A percentile compares a stretch with the other conserved stretches of the same genome.
These are phyloP conservation scores for Varecia variegata DNA, from an alignment of 2,797 vertebrate species.

Conservation along the genomic window DNA sequence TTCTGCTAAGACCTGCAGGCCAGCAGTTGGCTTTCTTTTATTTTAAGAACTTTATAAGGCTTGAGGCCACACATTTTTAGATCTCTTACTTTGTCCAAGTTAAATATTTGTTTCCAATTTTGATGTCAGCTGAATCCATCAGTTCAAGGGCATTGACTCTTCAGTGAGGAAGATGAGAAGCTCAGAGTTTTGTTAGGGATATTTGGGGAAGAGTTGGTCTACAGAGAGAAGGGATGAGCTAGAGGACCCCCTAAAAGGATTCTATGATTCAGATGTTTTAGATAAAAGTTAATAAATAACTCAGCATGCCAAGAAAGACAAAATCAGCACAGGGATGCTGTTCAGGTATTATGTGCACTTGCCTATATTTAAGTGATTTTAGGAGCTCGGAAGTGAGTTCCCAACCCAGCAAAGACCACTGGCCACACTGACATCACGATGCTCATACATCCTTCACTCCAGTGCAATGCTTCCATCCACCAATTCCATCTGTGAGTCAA, in stretches of 20 bases:
- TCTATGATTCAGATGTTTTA: constrained; percentile 49
- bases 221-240: neutral
- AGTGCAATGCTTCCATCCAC: neutral
- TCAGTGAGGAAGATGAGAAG: neutral
- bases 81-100: constrained; percentile 47
- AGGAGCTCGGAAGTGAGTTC: neutral
- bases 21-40: neutral
- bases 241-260: constrained; percentile 10
- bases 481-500: neutral
- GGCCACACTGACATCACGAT: neutral
- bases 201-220: neutral
- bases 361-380: constrained; percentile 45
- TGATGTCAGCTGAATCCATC: constrained; percentile 40
- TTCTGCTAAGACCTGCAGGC: constrained; percentile 35
- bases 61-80: constrained; percentile 44
- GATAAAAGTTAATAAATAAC: constrained; percentile 40
- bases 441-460: neutral
- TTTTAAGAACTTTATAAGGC: constrained; percentile 44
- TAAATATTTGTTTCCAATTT: constrained; percentile 62
- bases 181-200: constrained; percentile 4
- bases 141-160: constrained; percentile 30
- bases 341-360: neutral
- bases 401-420: constrained; percentile 33
- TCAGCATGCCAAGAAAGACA: constrained; percentile 39
- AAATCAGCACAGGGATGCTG: neutral